Conservation (phyloP, 2,888 invertebrate species). For the Nowickia ferox region DNA sequence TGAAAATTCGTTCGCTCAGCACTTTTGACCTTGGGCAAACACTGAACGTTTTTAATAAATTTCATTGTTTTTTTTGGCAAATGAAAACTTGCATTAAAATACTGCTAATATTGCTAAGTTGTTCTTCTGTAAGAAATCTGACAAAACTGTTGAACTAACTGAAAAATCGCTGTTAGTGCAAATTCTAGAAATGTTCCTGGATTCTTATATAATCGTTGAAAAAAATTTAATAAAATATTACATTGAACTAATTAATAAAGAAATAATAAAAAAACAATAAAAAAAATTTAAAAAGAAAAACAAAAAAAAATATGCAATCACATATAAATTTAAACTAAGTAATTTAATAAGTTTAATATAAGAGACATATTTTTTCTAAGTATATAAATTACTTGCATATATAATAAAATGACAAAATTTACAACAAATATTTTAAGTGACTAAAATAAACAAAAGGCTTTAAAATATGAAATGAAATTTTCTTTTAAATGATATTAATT, state of each 20-base stretch:
- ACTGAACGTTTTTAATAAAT: too few relatives aligned
- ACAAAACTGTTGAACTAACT: not conserved
- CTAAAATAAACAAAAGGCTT: constrained; percentile 56
- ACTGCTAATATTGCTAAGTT: too few relatives aligned
- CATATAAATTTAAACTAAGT: constrained; percentile 15
- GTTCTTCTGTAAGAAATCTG: not conserved
- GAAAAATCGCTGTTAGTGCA: not conserved
- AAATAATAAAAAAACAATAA: constrained; percentile 50
- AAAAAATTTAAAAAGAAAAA: not conserved
- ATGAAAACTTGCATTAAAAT: too few relatives aligned
- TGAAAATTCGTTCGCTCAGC: too few relatives aligned
- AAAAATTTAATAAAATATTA: not conserved
- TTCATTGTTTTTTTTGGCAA: too few relatives aligned
- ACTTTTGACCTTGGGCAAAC: too few relatives aligned
- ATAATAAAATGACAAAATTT: constrained; percentile 60
- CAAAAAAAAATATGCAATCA: constrained; percentile 36
- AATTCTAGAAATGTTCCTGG: not conserved
- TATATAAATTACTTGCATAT: constrained; percentile 16
- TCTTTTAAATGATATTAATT: constrained; percentile 56
- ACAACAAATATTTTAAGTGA: not conserved
- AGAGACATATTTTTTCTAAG: constrained; percentile 50
- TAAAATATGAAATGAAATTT: constrained; percentile 49
- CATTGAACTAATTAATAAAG: constrained; percentile 5
- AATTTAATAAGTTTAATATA: constrained; percentile 33
- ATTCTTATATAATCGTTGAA: not conserved